Evolutionary conservation across 2,113 vertebrate species (phyloP).

Genomic region (Pantherophis guttatus): DNA sequence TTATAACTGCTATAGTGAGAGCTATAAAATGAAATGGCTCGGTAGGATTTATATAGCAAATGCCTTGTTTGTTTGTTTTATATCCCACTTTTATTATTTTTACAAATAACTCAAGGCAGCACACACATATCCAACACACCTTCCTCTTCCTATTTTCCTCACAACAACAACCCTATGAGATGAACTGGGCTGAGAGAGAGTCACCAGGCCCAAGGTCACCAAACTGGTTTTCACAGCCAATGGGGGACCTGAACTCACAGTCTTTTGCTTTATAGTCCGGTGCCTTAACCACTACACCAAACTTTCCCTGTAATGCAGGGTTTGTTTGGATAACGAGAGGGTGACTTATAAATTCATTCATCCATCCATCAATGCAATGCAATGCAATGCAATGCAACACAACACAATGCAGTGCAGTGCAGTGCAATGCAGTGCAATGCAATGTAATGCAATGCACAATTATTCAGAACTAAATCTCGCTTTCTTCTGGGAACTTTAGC

Average conservation of each 20-base stretch:
- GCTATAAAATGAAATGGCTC: neutral
- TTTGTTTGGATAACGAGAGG: neutral
- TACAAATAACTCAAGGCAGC: too few relatives aligned
- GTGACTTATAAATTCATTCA: neutral
- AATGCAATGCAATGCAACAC: too few relatives aligned
- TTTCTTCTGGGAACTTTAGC: neutral
- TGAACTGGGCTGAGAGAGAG: neutral
- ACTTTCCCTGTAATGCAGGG: neutral
- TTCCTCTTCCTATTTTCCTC: too few relatives aligned
- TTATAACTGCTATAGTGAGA: neutral
- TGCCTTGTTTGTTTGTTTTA: neutral
- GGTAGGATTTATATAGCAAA: neutral
- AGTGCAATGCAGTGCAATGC: too few relatives aligned
- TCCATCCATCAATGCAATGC: too few relatives aligned
- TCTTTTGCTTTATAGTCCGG: neutral
- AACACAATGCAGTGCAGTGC: too few relatives aligned
- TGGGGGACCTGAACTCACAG: neutral
- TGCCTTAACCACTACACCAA: neutral
- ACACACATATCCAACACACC: too few relatives aligned
- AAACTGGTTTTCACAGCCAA: neutral
- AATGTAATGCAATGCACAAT: neutral
- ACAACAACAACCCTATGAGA: too few relatives aligned
- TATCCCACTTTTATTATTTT: too few relatives aligned
- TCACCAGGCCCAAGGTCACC: neutral
- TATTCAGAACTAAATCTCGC: neutral